Evolutionary conservation across 2,113 vertebrate genomes (phyloP), one percentile per base, ranked within the genome.

Genomic region (Vidua chalybeata): DNA sequence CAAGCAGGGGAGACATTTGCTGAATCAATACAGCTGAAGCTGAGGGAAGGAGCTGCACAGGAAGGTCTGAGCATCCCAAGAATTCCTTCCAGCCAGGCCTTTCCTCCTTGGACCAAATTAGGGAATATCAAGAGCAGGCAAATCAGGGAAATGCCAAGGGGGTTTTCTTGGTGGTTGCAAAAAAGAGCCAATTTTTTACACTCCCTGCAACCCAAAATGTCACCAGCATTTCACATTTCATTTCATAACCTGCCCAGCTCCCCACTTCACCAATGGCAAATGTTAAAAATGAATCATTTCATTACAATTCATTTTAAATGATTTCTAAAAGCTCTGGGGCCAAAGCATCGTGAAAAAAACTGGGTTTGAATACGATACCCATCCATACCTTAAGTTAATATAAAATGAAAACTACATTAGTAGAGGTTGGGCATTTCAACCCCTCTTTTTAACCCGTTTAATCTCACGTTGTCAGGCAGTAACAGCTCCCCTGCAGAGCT

Each of bases 381-480:
- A 55, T 30, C 41, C 23, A 39, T 10, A 18, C 8, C n/a, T 27
- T 1, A 6, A 30, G 21, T 35, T 18, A 35, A 49, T 37, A 22
- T 7, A 56, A 43, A 56, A 49, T 22, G 43, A 62, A 54, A 87
- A 62, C 3, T 0, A 21, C n/a, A 79, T 64, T 2, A 26, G 24
- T 2, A 15, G 43, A 49, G 30, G 13, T 5, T 72, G 67, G 41
- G n/a, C 41, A 27, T 26, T 56, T 26, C 8, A 48, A 56, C n/a
- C 49, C 30, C 28, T 46, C 5, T 9, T 28, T 78, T 78, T 39
- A 62, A 69, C 55, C 64, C 10, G 0, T 39, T 62, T 54, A 20
- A 49, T 72, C 24, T 43, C 49, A 10, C 0, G 0, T 41, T n/a
- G 3, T 26, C 41, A 48, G 66, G 20, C 84, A 24, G 0, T 7